Evolutionary conservation across 2,888 invertebrate species (phyloP), one percentile per base, ranked within the genome.

Genomic region (Nomada ferruginata): DNA sequence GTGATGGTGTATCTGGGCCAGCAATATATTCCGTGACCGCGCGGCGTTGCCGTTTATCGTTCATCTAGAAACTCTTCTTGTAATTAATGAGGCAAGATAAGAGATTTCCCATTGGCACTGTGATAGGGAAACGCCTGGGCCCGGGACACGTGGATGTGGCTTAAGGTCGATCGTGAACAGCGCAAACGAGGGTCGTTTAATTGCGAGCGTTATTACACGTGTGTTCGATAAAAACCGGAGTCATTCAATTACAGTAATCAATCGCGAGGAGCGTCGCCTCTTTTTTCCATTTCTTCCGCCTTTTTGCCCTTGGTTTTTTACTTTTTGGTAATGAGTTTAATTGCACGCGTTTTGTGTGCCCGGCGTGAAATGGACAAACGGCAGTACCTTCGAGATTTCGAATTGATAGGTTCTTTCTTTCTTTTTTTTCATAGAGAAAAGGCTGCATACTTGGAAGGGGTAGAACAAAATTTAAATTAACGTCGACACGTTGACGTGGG

Each of bases 81-180:
- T 57, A 82, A 83, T 76, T 83, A 83, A 82, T 53, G 76, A 53
- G 29, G 13, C 44, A n/a, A 57, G 82, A 76, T 76, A 83, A 74
- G 42, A 69, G 75, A 83, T 82, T 82, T 73, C 76, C 76, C 52
- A 47, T 73, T 57, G 29, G 42, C 20, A 66, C 47, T 10, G 57
- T 64, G 26, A 11, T 57, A 69, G 18, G 44, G 26, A 13, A 44
- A 36, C 68, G 63, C 20, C 36, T 36, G 2, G 53, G 20, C n/a
- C 10, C 4, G 29, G 36, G 5, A 20, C 10, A 26, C 36, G 36
- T 36, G 36, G 36, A 36, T 5, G 36, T 10, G 11, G 26, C 36
- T 52, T 42, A 9, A 23, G 50, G n/a, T 9, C 23, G 59, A 66
- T 66, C 50, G 36, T 26, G 59, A 60, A 60, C 52, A 29, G n/a